These are phyloP conservation scores for Tenthredo mesomela DNA, from an alignment of 2,888 invertebrate species.

Conservation along the genomic window DNA sequence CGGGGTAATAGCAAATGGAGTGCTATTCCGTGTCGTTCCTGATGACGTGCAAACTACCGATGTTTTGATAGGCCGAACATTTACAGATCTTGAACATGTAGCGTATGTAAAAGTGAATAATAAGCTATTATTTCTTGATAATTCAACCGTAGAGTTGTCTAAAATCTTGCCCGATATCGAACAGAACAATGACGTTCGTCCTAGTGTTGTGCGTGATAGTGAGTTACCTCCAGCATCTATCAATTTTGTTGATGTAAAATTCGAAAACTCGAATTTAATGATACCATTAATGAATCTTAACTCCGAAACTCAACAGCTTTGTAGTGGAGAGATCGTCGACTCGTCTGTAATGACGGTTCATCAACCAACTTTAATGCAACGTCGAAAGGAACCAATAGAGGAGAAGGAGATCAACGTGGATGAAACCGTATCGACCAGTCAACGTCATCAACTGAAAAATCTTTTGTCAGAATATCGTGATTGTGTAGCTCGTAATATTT, in stretches of 20 bases:
- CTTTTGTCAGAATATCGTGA: background rate
- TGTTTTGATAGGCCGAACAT: conserved; percentile 61
- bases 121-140: background rate
- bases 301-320: background rate
- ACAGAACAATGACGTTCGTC: background rate
- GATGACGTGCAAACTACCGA: conserved; percentile 61
- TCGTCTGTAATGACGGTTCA: background rate
- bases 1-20: conserved; percentile 11
- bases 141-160: background rate
- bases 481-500: background rate
- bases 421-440: background rate
- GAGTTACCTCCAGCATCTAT: conserved; percentile 51
- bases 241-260: conserved; percentile 51
- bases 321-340: background rate
- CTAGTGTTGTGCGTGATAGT: background rate
- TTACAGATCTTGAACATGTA: conserved; percentile 58
- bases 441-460: background rate
- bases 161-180: background rate
- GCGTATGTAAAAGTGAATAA: conserved; percentile 58
- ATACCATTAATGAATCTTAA: background rate
- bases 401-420: background rate
- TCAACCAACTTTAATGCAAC: background rate
- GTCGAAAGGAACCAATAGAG: background rate
- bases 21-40: conserved; percentile 60
- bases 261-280: background rate